Evolutionary conservation across 2,797 vertebrate species (phyloP).

Genomic region (Sebastes trivittatus): DNA sequence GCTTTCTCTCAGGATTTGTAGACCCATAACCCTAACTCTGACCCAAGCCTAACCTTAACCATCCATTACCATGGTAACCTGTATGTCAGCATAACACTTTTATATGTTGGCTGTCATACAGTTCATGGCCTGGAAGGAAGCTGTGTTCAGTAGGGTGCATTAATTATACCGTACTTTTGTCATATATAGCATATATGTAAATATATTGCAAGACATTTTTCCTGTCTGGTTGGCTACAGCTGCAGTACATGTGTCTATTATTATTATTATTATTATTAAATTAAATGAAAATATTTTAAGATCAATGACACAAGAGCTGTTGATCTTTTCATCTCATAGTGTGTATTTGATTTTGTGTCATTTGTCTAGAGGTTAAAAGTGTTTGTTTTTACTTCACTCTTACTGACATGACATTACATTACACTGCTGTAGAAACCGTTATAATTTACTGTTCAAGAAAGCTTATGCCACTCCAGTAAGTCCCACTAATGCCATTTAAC

Average conservation of each 20-base stretch:
- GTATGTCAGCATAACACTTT: background rate
- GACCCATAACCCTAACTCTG: background rate
- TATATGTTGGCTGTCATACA: background rate
- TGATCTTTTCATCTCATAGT: constrained; percentile 2
- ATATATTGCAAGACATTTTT: background rate
- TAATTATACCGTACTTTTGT: background rate
- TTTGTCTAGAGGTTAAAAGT: constrained; percentile 4
- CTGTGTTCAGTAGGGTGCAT: background rate
- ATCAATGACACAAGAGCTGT: background rate
- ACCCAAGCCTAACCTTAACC: background rate
- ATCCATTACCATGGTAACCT: background rate
- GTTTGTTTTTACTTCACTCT: background rate
- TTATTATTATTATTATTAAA: background rate
- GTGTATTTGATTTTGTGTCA: background rate
- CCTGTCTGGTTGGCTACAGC: background rate
- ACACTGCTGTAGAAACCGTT: constrained; percentile 20
- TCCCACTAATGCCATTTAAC: constrained; percentile 68
- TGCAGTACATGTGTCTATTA: background rate
- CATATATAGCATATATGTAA: no score
- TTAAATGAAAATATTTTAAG: background rate
- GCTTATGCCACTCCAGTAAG: constrained; percentile 43
- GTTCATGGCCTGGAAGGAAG: no score
- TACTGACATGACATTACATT: constrained; percentile 11
- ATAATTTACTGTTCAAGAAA: constrained; percentile 47
- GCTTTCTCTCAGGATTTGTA: background rate